Percentiles rank a stretch among this genome's conserved stretches.
These are phyloP conservation scores for Xestia ashworthii DNA, from an alignment of 2,888 invertebrate species.

Conservation along the genomic window DNA sequence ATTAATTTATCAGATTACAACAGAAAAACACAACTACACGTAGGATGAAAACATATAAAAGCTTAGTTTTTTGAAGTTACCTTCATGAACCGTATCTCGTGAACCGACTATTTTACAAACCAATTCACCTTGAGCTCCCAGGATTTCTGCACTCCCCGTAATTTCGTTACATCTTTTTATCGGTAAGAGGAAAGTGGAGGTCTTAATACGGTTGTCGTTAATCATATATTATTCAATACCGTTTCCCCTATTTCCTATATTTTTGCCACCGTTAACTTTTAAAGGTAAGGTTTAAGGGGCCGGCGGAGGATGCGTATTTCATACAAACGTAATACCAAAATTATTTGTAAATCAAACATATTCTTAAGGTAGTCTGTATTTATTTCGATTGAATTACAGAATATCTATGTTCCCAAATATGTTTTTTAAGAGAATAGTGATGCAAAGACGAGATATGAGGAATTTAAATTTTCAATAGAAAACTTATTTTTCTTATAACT, in stretches of 20 bases:
- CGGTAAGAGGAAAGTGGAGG: constrained; percentile 13
- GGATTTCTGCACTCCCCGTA: constrained; percentile 3
- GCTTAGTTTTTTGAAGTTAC: constrained; percentile 60
- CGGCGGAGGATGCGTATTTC: too few species aligned
- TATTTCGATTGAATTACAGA: too few species aligned
- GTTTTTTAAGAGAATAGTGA: too few species aligned
- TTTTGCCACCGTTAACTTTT: constrained; percentile 51
- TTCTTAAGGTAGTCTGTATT: too few species aligned
- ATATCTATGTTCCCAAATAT: too few species aligned
- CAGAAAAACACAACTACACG: constrained; percentile 56
- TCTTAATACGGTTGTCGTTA: constrained; percentile 46
- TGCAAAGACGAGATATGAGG: too few species aligned
- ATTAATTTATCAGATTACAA: constrained; percentile 62
- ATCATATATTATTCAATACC: constrained; percentile 69
- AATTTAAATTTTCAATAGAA: too few species aligned
- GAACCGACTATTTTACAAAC: constrained; percentile 33
- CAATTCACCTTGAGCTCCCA: constrained; percentile 51
- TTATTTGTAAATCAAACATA: too few species aligned
- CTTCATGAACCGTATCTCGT: constrained; percentile 39
- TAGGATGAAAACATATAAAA: constrained; percentile 64
- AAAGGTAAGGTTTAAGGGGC: constrained; percentile 44
- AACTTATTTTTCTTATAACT: too few species aligned
- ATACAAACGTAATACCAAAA: too few species aligned
- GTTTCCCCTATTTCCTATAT: constrained; percentile 56
- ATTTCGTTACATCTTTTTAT: neutral